These are phyloP conservation scores for Anagrus nilaparvatae DNA, from an alignment of 1,140 invertebrate species.

Conservation along the genomic window DNA sequence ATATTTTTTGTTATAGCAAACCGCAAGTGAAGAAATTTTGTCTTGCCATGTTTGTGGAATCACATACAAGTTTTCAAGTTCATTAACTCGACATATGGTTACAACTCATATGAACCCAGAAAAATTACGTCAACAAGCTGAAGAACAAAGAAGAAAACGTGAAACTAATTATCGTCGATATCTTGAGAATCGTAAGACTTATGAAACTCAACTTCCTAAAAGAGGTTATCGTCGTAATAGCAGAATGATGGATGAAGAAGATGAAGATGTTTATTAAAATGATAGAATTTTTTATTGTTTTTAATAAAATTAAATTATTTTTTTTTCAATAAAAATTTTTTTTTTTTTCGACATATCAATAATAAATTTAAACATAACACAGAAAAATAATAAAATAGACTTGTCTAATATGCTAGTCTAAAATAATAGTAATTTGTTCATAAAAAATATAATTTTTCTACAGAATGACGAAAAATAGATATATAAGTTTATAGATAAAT, in stretches of 20 bases:
- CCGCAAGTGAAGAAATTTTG: slow-evolving; percentile 34
- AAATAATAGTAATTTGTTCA: no score
- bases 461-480: no score
- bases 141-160: slow-evolving; percentile 39
- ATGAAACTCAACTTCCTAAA: slow-evolving; percentile 34
- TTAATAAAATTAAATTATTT: not conserved
- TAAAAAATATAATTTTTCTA: no score
- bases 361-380: no score
- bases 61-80: slow-evolving; percentile 43
- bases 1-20: slow-evolving; percentile 28
- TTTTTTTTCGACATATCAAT: no score
- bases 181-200: slow-evolving; percentile 38
- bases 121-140: slow-evolving; percentile 37
- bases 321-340: no score
- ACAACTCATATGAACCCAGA: slow-evolving; percentile 41
- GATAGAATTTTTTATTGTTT: no score
- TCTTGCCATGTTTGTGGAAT: slow-evolving; percentile 40
- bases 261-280: no score
- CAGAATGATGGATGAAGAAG: slow-evolving; percentile 18
- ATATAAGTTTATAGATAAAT: no score
- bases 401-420: no score
- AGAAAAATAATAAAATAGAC: no score
- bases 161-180: slow-evolving; percentile 40
- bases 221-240: slow-evolving; percentile 24
- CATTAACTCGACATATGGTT: slow-evolving; percentile 41